Conservation (phyloP, 2,797 vertebrate species). For the Emys orbicularis region DNA sequence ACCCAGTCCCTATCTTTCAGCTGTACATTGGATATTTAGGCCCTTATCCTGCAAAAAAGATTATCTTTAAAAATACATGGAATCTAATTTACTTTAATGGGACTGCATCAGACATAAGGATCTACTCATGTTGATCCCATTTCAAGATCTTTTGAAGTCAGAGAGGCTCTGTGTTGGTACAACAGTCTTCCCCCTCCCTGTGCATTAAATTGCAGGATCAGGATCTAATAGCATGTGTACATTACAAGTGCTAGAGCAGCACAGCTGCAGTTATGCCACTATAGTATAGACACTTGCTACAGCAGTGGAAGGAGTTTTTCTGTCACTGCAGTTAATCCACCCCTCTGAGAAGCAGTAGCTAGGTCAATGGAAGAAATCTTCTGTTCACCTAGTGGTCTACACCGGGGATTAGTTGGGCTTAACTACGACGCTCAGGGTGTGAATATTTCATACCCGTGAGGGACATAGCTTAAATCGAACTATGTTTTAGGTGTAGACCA, state of each 20-base stretch:
- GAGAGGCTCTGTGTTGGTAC: rapidly evolving
- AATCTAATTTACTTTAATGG: not conserved
- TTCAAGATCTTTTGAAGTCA: not conserved
- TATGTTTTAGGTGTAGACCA: not conserved
- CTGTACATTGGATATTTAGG: not conserved
- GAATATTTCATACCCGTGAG: not conserved
- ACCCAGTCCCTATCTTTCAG: not conserved
- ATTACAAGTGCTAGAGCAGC: not conserved
- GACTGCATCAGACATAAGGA: not conserved
- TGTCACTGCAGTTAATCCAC: not conserved
- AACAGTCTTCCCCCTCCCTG: not conserved
- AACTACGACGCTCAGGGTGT: not conserved
- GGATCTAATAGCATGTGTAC: not conserved
- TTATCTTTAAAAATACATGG: not conserved
- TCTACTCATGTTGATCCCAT: not conserved
- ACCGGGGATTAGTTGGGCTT: not conserved
- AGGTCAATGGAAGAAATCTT: not conserved
- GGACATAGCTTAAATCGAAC: not conserved
- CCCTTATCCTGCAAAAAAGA: not conserved
- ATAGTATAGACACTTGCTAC: not conserved
- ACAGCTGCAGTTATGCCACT: not conserved
- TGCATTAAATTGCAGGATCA: not conserved
- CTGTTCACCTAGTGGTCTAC: not conserved
- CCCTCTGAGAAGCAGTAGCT: not conserved
- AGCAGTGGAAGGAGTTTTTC: not conserved